Percentiles rank a stretch among this genome's conserved stretches.
phyloP scores from a whole-genome alignment of 2,797 vertebrate species.

The Lagocephalus sceleratus region DNA sequence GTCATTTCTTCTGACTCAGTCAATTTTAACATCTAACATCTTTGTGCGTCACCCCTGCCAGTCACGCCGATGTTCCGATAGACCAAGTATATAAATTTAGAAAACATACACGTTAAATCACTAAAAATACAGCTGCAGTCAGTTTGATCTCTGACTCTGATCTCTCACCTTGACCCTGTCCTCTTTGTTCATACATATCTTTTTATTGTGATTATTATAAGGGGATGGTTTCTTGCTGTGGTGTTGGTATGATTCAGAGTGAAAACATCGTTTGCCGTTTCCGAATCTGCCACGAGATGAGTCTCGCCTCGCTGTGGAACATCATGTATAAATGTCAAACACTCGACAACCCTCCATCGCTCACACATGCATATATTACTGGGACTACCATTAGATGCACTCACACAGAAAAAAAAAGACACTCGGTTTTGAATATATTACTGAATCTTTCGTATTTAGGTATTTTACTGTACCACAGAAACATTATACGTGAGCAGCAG shows the following conservation, averaged over 20 bases:
- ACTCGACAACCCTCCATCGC: slow-evolving; percentile 26
- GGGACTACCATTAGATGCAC: slow-evolving; percentile 17
- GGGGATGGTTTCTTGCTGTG: slow-evolving; percentile 28
- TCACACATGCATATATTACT: slow-evolving; percentile 37
- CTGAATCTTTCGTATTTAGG: slow-evolving; percentile 44
- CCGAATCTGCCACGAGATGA: slow-evolving; percentile 22
- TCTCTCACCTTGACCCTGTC: not conserved
- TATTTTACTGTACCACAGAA: slow-evolving; percentile 60
- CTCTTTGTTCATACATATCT: not conserved
- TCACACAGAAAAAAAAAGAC: slow-evolving; percentile 18
- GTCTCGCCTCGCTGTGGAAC: slow-evolving; percentile 18
- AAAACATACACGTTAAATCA: slow-evolving; percentile 4
- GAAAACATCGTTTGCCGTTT: slow-evolving; percentile 30
- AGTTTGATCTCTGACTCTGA: not conserved
- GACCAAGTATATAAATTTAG: slow-evolving; percentile 9
- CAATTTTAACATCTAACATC: slow-evolving; percentile 3
- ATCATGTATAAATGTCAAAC: slow-evolving; percentile 36
- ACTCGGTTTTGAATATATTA: slow-evolving; percentile 24
- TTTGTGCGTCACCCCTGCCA: slow-evolving; percentile 1
- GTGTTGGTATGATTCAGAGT: slow-evolving; percentile 31
- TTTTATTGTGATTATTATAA: not conserved
- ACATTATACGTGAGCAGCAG: slow-evolving; percentile 47
- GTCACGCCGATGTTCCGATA: not conserved
- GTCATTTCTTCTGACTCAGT: not conserved
- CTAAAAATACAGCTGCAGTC: not conserved